These are phyloP conservation scores for Drosophila atroscutellata DNA, from an alignment of 2,888 invertebrate species.

Conservation along the genomic window DNA sequence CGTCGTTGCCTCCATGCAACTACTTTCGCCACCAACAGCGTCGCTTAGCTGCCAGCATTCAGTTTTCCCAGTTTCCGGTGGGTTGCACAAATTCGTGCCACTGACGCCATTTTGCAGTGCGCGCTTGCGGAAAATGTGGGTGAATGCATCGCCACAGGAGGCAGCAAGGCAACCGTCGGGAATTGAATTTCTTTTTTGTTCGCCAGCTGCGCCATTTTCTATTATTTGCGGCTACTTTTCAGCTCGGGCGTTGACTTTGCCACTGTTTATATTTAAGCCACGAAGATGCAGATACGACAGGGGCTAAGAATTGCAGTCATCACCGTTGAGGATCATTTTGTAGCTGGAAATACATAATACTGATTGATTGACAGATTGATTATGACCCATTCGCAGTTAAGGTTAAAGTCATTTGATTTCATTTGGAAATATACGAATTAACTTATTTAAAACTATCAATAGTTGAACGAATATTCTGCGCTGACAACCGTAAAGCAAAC, in stretches of 20 bases:
- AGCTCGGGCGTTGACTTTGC: conserved; percentile 68
- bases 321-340: background rate
- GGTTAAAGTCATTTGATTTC: background rate
- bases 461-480: background rate
- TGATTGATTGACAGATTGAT: background rate
- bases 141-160: conserved; percentile 68
- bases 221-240: conserved; percentile 66
- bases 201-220: conserved; percentile 52
- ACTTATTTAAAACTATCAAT: background rate
- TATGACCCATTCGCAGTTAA: background rate
- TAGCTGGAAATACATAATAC: background rate
- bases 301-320: background rate
- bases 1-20: conserved; percentile 26
- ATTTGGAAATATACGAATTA: background rate
- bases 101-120: conserved; percentile 68
- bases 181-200: conserved; percentile 24
- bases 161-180: conserved; percentile 23
- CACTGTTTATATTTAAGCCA: conserved; percentile 43
- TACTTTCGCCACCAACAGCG: conserved; percentile 6
- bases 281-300: background rate
- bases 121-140: conserved; percentile 67
- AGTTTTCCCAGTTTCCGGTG: conserved; percentile 15
- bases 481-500: conserved; percentile 1
- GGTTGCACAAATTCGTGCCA: conserved; percentile 52
- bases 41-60: conserved; percentile 19